Conservation (phyloP, 2,888 invertebrate genomes). For the Ariolimax columbianus region DNA sequence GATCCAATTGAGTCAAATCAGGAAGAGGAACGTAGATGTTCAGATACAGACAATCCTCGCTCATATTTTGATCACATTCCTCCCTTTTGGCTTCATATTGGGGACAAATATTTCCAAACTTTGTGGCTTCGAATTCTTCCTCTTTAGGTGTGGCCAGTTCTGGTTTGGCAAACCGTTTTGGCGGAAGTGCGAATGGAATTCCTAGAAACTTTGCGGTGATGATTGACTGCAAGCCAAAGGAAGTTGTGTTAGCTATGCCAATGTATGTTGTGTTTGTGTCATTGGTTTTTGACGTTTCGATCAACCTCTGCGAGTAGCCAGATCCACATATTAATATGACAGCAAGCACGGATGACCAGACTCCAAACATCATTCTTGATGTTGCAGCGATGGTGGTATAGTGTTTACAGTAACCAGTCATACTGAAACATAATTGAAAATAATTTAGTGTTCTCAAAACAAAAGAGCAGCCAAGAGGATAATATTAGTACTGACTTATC, state of each 20-base stretch:
- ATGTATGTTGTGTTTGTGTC: background rate
- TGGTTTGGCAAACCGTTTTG: background rate
- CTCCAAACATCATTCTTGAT: background rate
- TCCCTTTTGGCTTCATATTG: background rate
- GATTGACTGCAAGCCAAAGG: background rate
- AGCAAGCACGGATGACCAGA: background rate
- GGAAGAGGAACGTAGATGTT: slow-evolving; percentile 37
- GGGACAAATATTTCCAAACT: background rate
- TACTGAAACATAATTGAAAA: too few relatives aligned
- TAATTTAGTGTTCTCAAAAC: too few relatives aligned
- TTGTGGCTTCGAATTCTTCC: background rate
- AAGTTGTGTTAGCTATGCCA: background rate
- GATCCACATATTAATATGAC: background rate
- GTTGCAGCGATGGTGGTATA: too few relatives aligned
- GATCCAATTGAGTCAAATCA: background rate
- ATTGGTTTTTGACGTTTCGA: background rate
- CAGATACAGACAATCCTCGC: slow-evolving; percentile 34
- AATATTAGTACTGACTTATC: too few relatives aligned
- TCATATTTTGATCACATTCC: background rate
- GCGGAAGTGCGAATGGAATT: slow-evolving; percentile 6
- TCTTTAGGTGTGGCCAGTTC: background rate
- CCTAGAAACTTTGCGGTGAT: slow-evolving; percentile 7
- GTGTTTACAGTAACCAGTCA: too few relatives aligned
- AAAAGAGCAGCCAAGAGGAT: too few relatives aligned
- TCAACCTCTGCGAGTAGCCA: background rate